Base-by-base conservation (phyloP, 2,797 vertebrate genomes). In the Gadopsis bispinosus region DNA sequence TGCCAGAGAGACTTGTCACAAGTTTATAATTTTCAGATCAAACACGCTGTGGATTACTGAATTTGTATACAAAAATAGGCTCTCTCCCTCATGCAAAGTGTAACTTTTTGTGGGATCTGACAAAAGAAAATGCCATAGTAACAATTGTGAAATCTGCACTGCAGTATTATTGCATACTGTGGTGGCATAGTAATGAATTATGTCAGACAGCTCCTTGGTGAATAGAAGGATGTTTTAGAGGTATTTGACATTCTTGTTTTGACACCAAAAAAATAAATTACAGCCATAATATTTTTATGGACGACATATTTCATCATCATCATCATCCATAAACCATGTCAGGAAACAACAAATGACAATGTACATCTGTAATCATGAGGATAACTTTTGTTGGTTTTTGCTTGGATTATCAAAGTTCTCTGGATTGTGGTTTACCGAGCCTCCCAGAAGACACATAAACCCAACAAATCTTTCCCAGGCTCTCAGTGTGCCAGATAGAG, bases 21-120 rank as follows among this genome's bases (percentile, higher is more conserved):
- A 73, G 62, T 79, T 85, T 90, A 56, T 77, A n/a, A 85, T 89
- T 92, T 88, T 86, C 73, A 81, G 45, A 88, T 85, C 50, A 88
- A 80, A 73, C 65, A 70, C 43, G 33, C 13, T 60, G 35, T 50
- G 64, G 82, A 81, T 83, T 66, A 73, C 64, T 35, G 67, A 70
- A 73, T 76, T 77, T 79, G 60, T 33, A 51, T 61, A n/a, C 58
- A 26, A 67, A 84, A 91, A 79, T 65, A 90, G 73, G 19, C 61
- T 70, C 75, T 47, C 51, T 73, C 51, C 51, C 54, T 53, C 4
- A 0, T 51, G 64, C 66, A 41, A 88, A 89, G 81, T 59, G 33
- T 48, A 60, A 54, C 86, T 88, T 79, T 85, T 77, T 91, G 87
- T 72, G 87, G 84, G 43, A 84, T 87, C 48, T 20, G 53, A 81